Evolutionary conservation across 1,140 invertebrate species (phyloP).

Genomic region (Philopotamus ludificatus): DNA sequence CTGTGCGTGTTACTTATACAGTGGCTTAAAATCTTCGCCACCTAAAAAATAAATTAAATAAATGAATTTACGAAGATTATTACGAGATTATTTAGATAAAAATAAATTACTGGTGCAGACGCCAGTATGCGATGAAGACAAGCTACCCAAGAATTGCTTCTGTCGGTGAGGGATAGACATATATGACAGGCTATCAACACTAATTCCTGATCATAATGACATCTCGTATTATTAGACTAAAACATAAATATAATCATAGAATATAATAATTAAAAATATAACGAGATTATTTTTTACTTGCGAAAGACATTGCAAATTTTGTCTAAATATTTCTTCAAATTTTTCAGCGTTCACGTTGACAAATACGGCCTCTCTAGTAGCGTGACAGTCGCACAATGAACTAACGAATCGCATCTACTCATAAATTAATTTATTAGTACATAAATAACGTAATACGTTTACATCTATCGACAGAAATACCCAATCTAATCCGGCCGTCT

Average conservation of each 20-base stretch:
- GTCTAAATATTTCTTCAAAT: conserved; percentile 52
- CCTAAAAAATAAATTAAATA: conserved; percentile 42
- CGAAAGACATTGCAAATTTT: conserved; percentile 48
- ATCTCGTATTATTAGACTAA: too few species aligned
- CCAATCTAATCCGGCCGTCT: conserved; percentile 31
- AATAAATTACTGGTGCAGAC: conserved; percentile 47
- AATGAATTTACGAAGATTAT: neutral
- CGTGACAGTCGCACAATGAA: conserved; percentile 48
- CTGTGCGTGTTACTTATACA: conserved; percentile 46
- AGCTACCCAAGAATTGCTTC: conserved; percentile 45
- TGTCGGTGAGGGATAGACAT: conserved; percentile 46
- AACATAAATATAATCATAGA: too few species aligned
- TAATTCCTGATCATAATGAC: conserved; percentile 41
- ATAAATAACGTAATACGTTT: too few species aligned
- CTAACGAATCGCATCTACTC: conserved; percentile 51
- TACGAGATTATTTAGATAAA: neutral
- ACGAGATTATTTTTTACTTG: conserved; percentile 45
- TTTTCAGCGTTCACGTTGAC: conserved; percentile 49
- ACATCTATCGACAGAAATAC: too few species aligned
- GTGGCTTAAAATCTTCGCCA: conserved; percentile 48
- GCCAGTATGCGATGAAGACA: conserved; percentile 49
- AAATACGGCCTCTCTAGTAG: conserved; percentile 49
- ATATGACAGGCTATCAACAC: conserved; percentile 47
- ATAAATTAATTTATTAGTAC: conserved; percentile 7
- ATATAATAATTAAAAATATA: too few species aligned